A percentile compares a stretch with the other conserved stretches of the same genome.
These are phyloP conservation scores for Brachionus asplanchnoidis DNA, from an alignment of 1,140 invertebrate genomes.

Conservation along the genomic window DNA sequence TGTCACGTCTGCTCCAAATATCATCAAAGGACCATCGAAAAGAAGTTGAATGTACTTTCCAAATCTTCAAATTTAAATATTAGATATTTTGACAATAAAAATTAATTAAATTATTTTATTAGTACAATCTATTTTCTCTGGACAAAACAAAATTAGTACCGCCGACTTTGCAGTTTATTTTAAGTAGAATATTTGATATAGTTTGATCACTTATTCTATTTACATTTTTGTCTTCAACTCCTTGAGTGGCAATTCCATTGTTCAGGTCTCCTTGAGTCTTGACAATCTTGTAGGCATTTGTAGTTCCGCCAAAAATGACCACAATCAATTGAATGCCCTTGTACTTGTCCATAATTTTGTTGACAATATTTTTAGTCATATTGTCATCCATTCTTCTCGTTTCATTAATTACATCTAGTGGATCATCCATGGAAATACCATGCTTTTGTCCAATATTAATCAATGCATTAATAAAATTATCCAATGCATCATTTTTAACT, in stretches of 20 bases:
- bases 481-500: background rate
- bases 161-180: slow-evolving; percentile 98
- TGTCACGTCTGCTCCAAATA: slow-evolving; percentile 98
- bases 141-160: slow-evolving; percentile 94
- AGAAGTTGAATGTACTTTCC: slow-evolving; percentile 57
- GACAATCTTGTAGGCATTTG: slow-evolving; percentile 97
- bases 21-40: slow-evolving; percentile 98
- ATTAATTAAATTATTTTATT: background rate
- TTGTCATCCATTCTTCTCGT: slow-evolving; percentile 3
- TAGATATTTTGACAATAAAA: background rate
- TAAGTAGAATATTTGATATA: slow-evolving; percentile 96
- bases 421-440: background rate
- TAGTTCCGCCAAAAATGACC: slow-evolving; percentile 53
- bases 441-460: background rate
- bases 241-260: slow-evolving; percentile 98
- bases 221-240: slow-evolving; percentile 98
- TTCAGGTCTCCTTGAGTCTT: slow-evolving; percentile 98
- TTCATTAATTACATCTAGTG: background rate
- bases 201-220: slow-evolving; percentile 99
- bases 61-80: slow-evolving; percentile 1
- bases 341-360: background rate
- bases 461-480: background rate
- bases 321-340: background rate
- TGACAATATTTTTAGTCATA: background rate
- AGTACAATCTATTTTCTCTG: background rate